A percentile compares a stretch with the other conserved stretches of the same genome.
Evolutionary conservation across 2,888 invertebrate genomes (phyloP).

Genomic region (Nasonovia ribisnigri): DNA sequence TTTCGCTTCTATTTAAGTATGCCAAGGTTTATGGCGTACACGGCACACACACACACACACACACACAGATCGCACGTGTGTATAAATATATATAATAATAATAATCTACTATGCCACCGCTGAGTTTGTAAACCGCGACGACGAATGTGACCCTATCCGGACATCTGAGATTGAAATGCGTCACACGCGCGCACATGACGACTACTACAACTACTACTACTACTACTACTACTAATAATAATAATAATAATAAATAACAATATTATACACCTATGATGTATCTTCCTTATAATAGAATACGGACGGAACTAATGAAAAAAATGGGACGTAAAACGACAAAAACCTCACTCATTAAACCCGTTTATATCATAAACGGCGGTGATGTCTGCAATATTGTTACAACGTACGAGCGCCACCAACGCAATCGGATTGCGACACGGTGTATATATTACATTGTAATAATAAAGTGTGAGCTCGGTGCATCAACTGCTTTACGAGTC

Average conservation of each 20-base stretch:
- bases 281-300: neutral
- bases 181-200: neutral
- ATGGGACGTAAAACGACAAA: too few relatives aligned
- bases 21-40: conserved; percentile 57
- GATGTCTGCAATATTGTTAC: neutral
- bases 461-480: neutral
- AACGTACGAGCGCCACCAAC: neutral
- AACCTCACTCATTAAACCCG: neutral
- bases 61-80: neutral
- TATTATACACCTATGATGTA: neutral
- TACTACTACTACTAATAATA: neutral
- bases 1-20: conserved; percentile 63
- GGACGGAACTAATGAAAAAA: neutral
- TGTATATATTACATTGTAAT: neutral
- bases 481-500: too few relatives aligned
- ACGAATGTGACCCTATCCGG: conserved; percentile 32
- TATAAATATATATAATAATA: conserved; percentile 12
- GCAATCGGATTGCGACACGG: neutral
- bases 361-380: neutral
- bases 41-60: neutral
- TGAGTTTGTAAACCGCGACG: conserved; percentile 30
- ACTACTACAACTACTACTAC: too few relatives aligned
- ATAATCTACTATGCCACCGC: conserved; percentile 10
- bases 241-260: neutral
- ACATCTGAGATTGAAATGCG: conserved; percentile 36